Base-by-base conservation (phyloP, 2,888 invertebrate genomes). In the Mystacides longicornis region DNA sequence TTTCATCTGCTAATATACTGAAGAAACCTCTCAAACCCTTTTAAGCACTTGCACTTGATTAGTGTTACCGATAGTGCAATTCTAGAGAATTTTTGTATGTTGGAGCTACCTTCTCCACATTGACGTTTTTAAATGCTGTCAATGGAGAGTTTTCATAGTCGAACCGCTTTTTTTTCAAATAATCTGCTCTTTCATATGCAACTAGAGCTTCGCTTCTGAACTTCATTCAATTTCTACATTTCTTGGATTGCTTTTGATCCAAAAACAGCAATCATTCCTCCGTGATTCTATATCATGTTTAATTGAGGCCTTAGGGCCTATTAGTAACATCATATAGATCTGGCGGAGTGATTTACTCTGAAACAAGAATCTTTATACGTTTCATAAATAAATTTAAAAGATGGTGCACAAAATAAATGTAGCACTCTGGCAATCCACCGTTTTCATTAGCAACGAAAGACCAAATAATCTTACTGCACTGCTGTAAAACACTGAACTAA, bases 121-220 rank as follows among this genome's bases (percentile, higher is more conserved):
- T n/a, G n/a, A n/a, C n/a, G n/a, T n/a, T n/a, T n/a, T n/a, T n/a
- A n/a, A 37, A 37, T 37, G 37, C 14, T 37, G 14, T 37, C n/a
- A 37, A 37, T 37, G 37, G 37, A 37, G 37, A 37, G 37, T 37
- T 37, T 37, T 37, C 14, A 16, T 37, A 37, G 37, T 37, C 37
- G 14, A 37, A 37, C 37, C 37, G 16, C 37, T 37, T 37, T 37
- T 37, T 37, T 16, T n/a, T n/a, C 14, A n/a, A 37, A 37, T 37
- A 14, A n/a, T 37, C 37, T 4, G 37, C 37, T 37, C 37, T 37
- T 37, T 37, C 37, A 37, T 37, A 37, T 16, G 37, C 37, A 37
- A 37, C 37, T 37, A 37, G 37, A 37, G 37, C 7, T 37, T 37
- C 37, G 37, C 37, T 37, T 37, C 37, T 37, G 37, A 37, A 37